phyloP scores from a whole-genome alignment of 2,797 vertebrate species.

The Poeciliopsis gracilis region DNA sequence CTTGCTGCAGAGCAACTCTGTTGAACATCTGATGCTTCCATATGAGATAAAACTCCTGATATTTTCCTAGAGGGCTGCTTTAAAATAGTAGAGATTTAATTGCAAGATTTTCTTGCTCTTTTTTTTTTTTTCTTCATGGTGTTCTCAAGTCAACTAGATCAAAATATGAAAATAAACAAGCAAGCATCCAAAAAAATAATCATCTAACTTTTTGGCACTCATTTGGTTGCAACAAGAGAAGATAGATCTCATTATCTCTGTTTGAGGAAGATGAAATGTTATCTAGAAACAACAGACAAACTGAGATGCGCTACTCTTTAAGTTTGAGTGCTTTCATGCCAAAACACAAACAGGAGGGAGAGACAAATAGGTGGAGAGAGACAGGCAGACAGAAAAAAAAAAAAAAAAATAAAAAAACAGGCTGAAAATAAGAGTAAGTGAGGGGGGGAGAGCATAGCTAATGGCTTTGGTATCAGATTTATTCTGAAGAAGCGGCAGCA shows the following conservation, averaged over 20 bases:
- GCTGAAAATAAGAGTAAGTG: conserved; percentile 68
- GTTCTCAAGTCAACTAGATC: conserved; percentile 51
- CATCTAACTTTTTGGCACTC: conserved; percentile 59
- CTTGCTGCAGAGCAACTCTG: conserved; percentile 50
- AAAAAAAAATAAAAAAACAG: conserved; percentile 54
- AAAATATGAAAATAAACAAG: conserved; percentile 68
- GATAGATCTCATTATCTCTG: conserved; percentile 72
- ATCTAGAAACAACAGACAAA: conserved; percentile 75
- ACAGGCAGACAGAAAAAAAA: conserved; percentile 66
- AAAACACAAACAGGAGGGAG: conserved; percentile 64
- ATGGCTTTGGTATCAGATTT: conserved; percentile 95
- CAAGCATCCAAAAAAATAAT: conserved; percentile 56
- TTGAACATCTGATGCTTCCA: conserved; percentile 64
- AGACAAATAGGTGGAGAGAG: conserved; percentile 28
- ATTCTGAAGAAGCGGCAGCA: conserved; percentile 87
- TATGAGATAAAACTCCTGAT: conserved; percentile 62
- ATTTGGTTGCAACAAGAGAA: conserved; percentile 66
- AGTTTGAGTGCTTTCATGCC: conserved; percentile 78
- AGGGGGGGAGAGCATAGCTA: conserved; percentile 81
- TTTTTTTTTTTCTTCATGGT: conserved; percentile 10
- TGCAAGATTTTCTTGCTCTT: conserved; percentile 38
- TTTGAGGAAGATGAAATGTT: conserved; percentile 57
- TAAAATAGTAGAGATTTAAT: conserved; percentile 60
- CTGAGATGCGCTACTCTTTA: conserved; percentile 65
- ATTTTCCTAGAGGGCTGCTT: conserved; percentile 51